Base-by-base conservation (phyloP, 2,888 invertebrate species). In the Osedax fenrisi region DNA sequence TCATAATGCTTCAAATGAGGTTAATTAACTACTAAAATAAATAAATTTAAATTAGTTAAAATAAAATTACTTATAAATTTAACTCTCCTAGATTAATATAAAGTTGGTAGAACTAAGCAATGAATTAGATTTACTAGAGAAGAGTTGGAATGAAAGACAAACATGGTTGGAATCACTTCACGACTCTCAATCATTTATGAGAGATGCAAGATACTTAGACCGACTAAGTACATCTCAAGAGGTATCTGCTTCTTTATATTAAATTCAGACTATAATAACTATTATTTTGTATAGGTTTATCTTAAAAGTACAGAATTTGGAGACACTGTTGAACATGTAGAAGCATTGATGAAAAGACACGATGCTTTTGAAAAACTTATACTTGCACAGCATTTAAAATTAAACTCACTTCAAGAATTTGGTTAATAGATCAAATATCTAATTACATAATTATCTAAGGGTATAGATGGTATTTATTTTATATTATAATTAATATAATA, bases 301-400 rank as follows among this genome's bases (percentile, higher is more conserved):
- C 79, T 84, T 75, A 78, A 77, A 64, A 71, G 77, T 78, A 90
- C 91, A 79, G 97, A 97, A 87, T 87, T 94, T 79, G 97, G 96
- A 72, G 91, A 94, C 85, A 94, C 95, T 72, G 94, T 97, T 81
- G 96, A 97, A 86, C 96, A 98, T 85, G 96, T 97, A 26, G 97
- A 98, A 85, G 92, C 92, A 82, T 88, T 97, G 79, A 95, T 97
- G 81, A 97, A 98, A 87, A 97, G 96, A 86, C 98, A 99, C 87
- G 97, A 98, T 87, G 96, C 97, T 78, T 99, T 98, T 85, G 97
- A 98, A 86, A 98, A 97, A 87, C 94, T 95, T 2, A 92, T 97
- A 74, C 90, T 92, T 75, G 95, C 96, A 64, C 98, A 99, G 86
- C 97, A 98, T 3, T 21, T 72, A 72, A 22, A 64, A 73, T 64